Evolutionary conservation across 2,797 vertebrate genomes (phyloP).

Genomic region (Sebastes kiyomatsui): DNA sequence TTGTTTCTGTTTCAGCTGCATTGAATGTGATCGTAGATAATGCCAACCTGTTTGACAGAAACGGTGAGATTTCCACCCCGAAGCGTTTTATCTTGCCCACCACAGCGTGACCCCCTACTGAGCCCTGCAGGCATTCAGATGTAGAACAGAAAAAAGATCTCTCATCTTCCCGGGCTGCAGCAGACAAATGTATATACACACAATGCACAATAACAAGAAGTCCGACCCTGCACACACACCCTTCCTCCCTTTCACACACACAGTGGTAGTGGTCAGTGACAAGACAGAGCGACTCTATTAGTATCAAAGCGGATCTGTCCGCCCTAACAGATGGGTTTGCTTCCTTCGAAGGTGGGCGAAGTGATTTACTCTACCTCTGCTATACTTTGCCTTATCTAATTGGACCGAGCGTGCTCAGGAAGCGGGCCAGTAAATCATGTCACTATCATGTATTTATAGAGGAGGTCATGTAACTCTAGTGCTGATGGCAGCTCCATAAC

Average conservation of each 20-base stretch:
- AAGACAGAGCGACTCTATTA: slow-evolving; percentile 70
- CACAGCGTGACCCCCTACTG: slow-evolving; percentile 7
- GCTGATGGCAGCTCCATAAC: slow-evolving; percentile 46
- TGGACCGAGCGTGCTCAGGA: slow-evolving; percentile 31
- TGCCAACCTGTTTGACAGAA: slow-evolving; percentile 12
- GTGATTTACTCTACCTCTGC: slow-evolving; percentile 42
- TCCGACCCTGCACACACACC: neutral
- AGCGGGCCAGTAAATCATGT: slow-evolving; percentile 57
- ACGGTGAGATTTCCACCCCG: slow-evolving; percentile 27
- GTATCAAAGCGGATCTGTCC: slow-evolving; percentile 51
- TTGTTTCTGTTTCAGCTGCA: slow-evolving; percentile 31
- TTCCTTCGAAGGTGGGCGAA: slow-evolving; percentile 37
- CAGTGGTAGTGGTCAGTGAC: slow-evolving; percentile 43
- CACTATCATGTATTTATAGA: slow-evolving; percentile 65
- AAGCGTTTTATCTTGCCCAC: slow-evolving; percentile 35
- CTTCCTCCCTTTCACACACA: neutral
- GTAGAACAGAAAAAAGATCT: slow-evolving; percentile 23
- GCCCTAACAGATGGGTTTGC: slow-evolving; percentile 44
- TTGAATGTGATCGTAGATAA: slow-evolving; percentile 37
- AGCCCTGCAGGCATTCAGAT: slow-evolving; percentile 29
- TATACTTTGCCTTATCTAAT: slow-evolving; percentile 58
- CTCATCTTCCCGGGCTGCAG: slow-evolving; percentile 15
- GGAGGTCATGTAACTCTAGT: slow-evolving; percentile 47
- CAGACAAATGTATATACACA: slow-evolving; percentile 14
- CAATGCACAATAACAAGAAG: slow-evolving; percentile 4